A percentile compares a stretch with the other conserved stretches of the same genome.
These are phyloP conservation scores for Onychomys leucogaster DNA, from an alignment of 2,797 vertebrate genomes.

Conservation along the genomic window DNA sequence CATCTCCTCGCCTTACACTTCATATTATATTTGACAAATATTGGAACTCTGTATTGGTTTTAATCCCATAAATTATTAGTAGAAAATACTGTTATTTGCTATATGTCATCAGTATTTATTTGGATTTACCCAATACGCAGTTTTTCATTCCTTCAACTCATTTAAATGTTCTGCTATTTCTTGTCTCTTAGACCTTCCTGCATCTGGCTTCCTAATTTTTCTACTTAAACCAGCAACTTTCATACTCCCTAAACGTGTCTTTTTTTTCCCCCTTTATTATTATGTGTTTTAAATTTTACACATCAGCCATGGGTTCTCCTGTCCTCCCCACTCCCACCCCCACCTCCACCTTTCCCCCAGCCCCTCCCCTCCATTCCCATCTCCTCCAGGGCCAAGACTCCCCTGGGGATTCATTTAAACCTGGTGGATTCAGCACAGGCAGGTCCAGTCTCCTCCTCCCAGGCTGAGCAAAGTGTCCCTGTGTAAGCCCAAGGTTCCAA, in stretches of 20 bases:
- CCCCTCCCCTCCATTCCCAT: no score
- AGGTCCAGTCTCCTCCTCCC: no score
- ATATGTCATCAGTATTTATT: not conserved
- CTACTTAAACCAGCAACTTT: not conserved
- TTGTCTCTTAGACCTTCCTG: not conserved
- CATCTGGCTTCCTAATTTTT: not conserved
- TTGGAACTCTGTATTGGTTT: conserved; percentile 16
- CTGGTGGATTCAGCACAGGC: no score
- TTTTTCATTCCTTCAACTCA: not conserved
- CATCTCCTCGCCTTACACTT: not conserved
- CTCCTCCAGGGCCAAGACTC: no score
- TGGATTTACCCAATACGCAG: not conserved
- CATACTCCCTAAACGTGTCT: conserved; percentile 32
- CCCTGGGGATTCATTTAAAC: no score
- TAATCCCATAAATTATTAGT: not conserved
- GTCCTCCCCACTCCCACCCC: no score
- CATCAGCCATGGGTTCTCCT: no score
- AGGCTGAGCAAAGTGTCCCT: no score
- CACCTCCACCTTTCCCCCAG: no score
- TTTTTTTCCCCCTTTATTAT: no score
- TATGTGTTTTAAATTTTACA: no score
- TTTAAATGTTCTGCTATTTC: not conserved
- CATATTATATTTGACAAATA: not conserved
- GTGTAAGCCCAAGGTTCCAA: no score
- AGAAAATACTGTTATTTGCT: not conserved